Percentiles rank a stretch among this genome's conserved stretches.
These are phyloP conservation scores for Dipodomys stephensi DNA, from an alignment of 2,113 vertebrate genomes.

Conservation along the genomic window DNA sequence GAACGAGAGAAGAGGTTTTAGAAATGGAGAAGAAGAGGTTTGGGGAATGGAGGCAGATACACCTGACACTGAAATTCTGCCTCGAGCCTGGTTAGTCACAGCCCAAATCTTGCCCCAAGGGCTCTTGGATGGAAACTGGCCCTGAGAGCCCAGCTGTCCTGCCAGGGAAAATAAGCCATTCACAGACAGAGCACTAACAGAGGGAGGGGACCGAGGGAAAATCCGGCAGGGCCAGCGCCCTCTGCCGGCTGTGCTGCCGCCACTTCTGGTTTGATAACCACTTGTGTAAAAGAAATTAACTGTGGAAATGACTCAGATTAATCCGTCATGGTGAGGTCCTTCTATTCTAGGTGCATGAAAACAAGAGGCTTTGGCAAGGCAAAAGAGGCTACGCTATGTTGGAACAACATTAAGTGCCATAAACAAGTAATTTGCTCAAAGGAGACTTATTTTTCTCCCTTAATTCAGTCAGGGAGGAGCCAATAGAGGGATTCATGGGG, in stretches of 20 bases:
- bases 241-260: neutral
- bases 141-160: neutral
- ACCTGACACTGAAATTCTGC: neutral
- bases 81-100: neutral
- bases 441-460: neutral
- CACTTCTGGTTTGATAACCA: neutral
- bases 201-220: neutral
- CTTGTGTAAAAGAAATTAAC: neutral
- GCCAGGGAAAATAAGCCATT: neutral
- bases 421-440: neutral
- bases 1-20: neutral
- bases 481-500: neutral
- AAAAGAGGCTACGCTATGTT: neutral
- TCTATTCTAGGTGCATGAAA: neutral
- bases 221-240: neutral
- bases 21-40: neutral
- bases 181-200: neutral
- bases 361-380: conserved; percentile 8
- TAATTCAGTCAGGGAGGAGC: neutral
- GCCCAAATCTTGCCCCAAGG: neutral
- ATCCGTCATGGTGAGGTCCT: neutral
- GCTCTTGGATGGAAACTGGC: neutral
- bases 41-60: neutral
- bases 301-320: neutral
- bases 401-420: neutral